Evolutionary conservation across 2,797 vertebrate species (phyloP), one percentile per base, ranked within the genome.

Genomic region (Coendou prehensilis): DNA sequence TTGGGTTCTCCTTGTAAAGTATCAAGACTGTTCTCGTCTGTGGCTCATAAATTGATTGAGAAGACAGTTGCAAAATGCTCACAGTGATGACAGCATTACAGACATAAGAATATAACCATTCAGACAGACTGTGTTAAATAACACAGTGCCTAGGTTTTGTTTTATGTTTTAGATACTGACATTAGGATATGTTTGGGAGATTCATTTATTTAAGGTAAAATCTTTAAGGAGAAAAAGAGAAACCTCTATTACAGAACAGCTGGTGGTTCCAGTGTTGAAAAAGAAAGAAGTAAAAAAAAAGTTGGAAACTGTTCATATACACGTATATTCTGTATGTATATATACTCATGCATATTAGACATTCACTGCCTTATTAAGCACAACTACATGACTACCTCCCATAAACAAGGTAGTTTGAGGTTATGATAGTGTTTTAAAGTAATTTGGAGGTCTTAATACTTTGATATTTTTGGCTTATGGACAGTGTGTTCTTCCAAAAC

Each of bases 381-480:
- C 54, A 87, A 52, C 28, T 89, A 57, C 41, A 54, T 91, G 76
- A 82, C 52, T 91, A 4, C 28, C 33, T 57, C 45, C 69, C 84
- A 33, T 94, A 80, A 90, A 87, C 71, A 96, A 91, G 54, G 75
- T 87, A 79, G 33, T 94, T 93, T 87, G 37, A 52, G 80, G 17
- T 91, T 93, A 82, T 75, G 64, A 94, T 30, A 81, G 17, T 94
- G 69, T 94, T 96, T 93, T 87, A 89, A 73, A 96, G 96, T 78
- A 97, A 96, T 87, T 97, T 89, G 67, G 83, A 95, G 56, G 61
- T 75, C 59, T 90, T 93, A 89, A 61, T 96, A 87, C 64, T 96
- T 89, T 76, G 93, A 87, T 97, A 76, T 91, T 94, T 97, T 97
- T 97, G 95, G 87, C 93, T 50, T 90, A 45, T 93, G 8, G 17